These are phyloP conservation scores for Fragum whitleyi DNA, from an alignment of 2,888 invertebrate genomes.

Conservation along the genomic window DNA sequence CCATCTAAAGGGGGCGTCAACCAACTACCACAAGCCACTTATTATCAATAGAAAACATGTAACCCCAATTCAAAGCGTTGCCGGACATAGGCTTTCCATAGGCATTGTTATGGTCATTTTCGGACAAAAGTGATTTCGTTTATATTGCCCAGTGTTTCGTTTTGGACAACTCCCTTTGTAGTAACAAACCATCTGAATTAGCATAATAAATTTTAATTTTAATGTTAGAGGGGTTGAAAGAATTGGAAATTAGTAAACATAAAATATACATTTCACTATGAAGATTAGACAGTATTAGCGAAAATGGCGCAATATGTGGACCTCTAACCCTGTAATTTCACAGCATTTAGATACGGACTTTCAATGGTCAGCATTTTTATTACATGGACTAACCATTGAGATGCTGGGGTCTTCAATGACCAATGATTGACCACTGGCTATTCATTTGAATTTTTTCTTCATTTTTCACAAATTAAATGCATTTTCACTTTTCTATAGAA, in stretches of 20 bases:
- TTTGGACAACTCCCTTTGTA: slow-evolving; percentile 44
- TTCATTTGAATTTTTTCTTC: slow-evolving; percentile 57
- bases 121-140: slow-evolving; percentile 50
- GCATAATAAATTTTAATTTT: slow-evolving; percentile 60
- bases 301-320: slow-evolving; percentile 49
- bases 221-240: slow-evolving; percentile 42
- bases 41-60: slow-evolving; percentile 65
- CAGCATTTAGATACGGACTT: slow-evolving; percentile 37
- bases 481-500: slow-evolving; percentile 58
- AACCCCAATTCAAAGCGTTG: slow-evolving; percentile 49
- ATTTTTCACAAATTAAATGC: slow-evolving; percentile 65
- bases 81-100: slow-evolving; percentile 62
- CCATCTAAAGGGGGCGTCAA: slow-evolving; percentile 58
- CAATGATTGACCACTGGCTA: slow-evolving; percentile 39
- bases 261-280: slow-evolving; percentile 63
- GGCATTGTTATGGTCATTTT: slow-evolving; percentile 43
- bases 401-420: slow-evolving; percentile 9
- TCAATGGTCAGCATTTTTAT: slow-evolving; percentile 34
- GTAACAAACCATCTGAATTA: slow-evolving; percentile 49
- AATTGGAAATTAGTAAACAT: slow-evolving; percentile 62
- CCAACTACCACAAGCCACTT: slow-evolving; percentile 50
- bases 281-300: slow-evolving; percentile 60
- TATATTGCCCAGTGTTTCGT: slow-evolving; percentile 9
- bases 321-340: slow-evolving; percentile 60
- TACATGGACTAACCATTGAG: slow-evolving; percentile 1